phyloP scores from a whole-genome alignment of 2,797 vertebrate genomes.

The Natrix natrix region DNA sequence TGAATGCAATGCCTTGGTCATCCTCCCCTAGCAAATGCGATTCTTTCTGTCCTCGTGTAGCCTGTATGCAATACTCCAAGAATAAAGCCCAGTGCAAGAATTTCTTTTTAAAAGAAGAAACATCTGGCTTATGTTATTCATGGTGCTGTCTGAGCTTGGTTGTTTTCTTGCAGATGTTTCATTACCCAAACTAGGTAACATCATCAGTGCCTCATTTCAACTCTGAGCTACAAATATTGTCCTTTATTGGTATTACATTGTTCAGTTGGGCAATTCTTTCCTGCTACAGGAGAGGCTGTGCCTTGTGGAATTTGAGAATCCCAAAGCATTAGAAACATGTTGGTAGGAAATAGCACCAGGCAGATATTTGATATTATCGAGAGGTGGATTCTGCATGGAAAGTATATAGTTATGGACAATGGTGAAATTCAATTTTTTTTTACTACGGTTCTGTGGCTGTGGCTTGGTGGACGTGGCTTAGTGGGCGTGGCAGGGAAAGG shows the following conservation, averaged over 20 bases:
- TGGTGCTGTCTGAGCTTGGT: not conserved
- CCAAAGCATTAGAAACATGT: not conserved
- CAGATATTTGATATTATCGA: not conserved
- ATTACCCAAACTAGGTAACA: not conserved
- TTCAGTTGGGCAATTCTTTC: not conserved
- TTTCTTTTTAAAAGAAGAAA: not conserved
- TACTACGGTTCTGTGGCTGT: too few species aligned
- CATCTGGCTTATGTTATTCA: not conserved
- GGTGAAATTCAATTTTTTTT: too few species aligned
- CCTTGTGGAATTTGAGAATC: not conserved
- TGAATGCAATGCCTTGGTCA: not conserved
- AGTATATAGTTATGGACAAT: not conserved
- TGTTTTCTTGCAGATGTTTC: not conserved
- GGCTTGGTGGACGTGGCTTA: too few species aligned
- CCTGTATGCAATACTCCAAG: not conserved
- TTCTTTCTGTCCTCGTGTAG: not conserved
- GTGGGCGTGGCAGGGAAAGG: too few species aligned
- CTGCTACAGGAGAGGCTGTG: too few species aligned
- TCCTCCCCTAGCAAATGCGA: not conserved
- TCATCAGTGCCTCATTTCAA: not conserved
- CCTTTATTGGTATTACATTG: not conserved
- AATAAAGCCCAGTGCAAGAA: not conserved
- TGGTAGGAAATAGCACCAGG: not conserved
- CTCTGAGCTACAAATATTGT: not conserved
- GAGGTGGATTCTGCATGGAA: not conserved